phyloP scores from a whole-genome alignment of 2,888 invertebrate species.

The Drosophila affinis region DNA sequence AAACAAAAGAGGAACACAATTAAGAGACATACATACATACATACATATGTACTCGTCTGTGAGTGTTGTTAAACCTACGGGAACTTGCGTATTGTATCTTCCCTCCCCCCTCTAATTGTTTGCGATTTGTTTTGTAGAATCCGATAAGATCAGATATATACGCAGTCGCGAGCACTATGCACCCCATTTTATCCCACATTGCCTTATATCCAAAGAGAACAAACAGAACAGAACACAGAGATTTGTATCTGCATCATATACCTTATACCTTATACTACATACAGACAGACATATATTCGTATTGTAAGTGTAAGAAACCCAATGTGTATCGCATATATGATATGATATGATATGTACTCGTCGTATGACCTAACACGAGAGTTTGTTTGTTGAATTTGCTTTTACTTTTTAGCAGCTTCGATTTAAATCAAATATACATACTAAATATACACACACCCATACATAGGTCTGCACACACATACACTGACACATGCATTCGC shows the following conservation, averaged over 20 bases:
- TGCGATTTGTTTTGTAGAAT: constrained; percentile 20
- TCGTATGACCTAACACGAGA: constrained; percentile 19
- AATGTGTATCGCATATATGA: constrained; percentile 50
- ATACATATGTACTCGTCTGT: not conserved
- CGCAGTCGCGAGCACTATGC: constrained; percentile 9
- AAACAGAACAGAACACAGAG: constrained; percentile 18
- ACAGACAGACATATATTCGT: constrained; percentile 16
- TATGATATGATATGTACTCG: constrained; percentile 39
- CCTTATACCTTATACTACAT: constrained; percentile 57
- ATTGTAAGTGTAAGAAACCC: constrained; percentile 31
- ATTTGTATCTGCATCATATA: constrained; percentile 48
- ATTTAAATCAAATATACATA: constrained; percentile 75
- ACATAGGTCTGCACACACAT: constrained; percentile 38
- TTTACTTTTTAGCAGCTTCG: constrained; percentile 75
- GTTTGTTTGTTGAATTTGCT: constrained; percentile 77
- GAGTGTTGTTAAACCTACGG: constrained; percentile 23
- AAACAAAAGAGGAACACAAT: constrained; percentile 12
- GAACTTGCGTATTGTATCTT: not conserved
- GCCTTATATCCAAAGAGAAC: constrained; percentile 40
- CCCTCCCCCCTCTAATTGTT: constrained; percentile 1
- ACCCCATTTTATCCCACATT: constrained; percentile 29
- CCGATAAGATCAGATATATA: constrained; percentile 28
- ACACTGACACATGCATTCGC: constrained; percentile 17
- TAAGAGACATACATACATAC: constrained; percentile 7
- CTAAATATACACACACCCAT: constrained; percentile 37